These are phyloP conservation scores for Forbesichthys papilliferus DNA, from an alignment of 2,113 vertebrate species.

Conservation along the genomic window DNA sequence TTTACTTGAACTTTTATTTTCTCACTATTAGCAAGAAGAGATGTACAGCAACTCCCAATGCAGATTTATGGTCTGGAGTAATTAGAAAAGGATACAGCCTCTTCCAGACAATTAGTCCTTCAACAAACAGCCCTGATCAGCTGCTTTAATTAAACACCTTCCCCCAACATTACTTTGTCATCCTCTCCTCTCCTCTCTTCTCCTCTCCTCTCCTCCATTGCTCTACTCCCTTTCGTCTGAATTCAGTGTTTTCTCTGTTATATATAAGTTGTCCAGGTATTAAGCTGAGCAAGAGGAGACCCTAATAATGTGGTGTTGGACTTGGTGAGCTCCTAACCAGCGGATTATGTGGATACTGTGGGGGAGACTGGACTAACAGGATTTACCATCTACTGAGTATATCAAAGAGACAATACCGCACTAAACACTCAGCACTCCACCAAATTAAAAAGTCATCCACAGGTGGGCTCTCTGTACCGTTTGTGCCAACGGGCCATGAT, in stretches of 20 bases:
- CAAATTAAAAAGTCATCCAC: slow-evolving; percentile 84
- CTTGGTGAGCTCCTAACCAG: slow-evolving; percentile 74
- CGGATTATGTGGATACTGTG: slow-evolving; percentile 79
- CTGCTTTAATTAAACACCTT: slow-evolving; percentile 79
- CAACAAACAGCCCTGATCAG: slow-evolving; percentile 78
- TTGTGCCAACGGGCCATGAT: slow-evolving; percentile 72
- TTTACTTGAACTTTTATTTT: slow-evolving; percentile 54
- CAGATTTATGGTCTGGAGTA: slow-evolving; percentile 69
- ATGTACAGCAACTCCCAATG: slow-evolving; percentile 39
- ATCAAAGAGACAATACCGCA: slow-evolving; percentile 75
- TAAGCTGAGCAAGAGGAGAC: slow-evolving; percentile 72
- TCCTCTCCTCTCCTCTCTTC: slow-evolving; percentile 41
- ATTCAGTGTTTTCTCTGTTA: slow-evolving; percentile 39
- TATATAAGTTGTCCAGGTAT: slow-evolving; percentile 51
- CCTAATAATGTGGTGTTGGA: slow-evolving; percentile 76
- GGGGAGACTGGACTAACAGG: slow-evolving; percentile 76
- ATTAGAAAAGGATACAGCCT: slow-evolving; percentile 71
- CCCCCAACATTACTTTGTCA: slow-evolving; percentile 55
- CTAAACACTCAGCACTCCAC: slow-evolving; percentile 81
- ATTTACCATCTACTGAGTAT: slow-evolving; percentile 82
- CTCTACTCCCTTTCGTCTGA: slow-evolving; percentile 37
- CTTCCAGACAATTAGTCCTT: slow-evolving; percentile 78
- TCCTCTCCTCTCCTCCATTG: slow-evolving; percentile 34
- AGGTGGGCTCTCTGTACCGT: slow-evolving; percentile 73
- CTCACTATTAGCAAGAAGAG: slow-evolving; percentile 26